Conservation (phyloP, 2,888 invertebrate genomes). For the Oxyteleia sp. region DNA sequence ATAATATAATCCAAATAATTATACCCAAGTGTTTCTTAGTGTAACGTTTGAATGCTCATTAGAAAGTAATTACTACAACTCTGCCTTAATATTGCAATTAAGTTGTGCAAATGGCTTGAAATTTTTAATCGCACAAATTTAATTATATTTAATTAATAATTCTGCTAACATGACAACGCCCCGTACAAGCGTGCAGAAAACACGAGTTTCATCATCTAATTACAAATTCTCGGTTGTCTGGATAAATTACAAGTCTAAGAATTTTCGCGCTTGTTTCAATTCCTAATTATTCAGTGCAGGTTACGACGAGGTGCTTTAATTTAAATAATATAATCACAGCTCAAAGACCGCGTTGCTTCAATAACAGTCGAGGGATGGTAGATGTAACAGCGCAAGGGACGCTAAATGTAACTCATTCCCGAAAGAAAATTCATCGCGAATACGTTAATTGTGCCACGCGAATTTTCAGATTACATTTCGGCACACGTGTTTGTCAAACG, state of each 20-base stretch:
- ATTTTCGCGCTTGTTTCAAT: slow-evolving; percentile 21
- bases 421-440: slow-evolving; percentile 21
- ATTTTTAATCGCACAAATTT: slow-evolving; percentile 6
- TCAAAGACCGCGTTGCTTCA: slow-evolving; percentile 29
- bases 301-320: slow-evolving; percentile 27
- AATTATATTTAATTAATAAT: slow-evolving; percentile 39
- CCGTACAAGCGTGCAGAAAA: slow-evolving; percentile 1
- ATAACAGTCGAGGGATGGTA: too few relatives aligned
- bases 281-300: slow-evolving; percentile 22
- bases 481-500: too few relatives aligned
- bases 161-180: slow-evolving; percentile 24
- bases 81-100: too few relatives aligned
- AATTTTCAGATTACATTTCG: slow-evolving; percentile 9
- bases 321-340: slow-evolving; percentile 49
- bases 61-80: too few relatives aligned
- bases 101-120: too few relatives aligned
- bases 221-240: slow-evolving; percentile 45
- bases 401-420: slow-evolving; percentile 1
- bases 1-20: too few relatives aligned
- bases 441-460: slow-evolving; percentile 21
- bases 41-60: too few relatives aligned
- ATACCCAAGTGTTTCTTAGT: too few relatives aligned
- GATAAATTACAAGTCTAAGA: slow-evolving; percentile 42
- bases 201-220: slow-evolving; percentile 50
- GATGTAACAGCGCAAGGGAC: slow-evolving; percentile 1